Percentiles rank a stretch among this genome's conserved stretches.
Conservation (phyloP, 2,888 invertebrate genomes). For the Villa cingulata region DNA sequence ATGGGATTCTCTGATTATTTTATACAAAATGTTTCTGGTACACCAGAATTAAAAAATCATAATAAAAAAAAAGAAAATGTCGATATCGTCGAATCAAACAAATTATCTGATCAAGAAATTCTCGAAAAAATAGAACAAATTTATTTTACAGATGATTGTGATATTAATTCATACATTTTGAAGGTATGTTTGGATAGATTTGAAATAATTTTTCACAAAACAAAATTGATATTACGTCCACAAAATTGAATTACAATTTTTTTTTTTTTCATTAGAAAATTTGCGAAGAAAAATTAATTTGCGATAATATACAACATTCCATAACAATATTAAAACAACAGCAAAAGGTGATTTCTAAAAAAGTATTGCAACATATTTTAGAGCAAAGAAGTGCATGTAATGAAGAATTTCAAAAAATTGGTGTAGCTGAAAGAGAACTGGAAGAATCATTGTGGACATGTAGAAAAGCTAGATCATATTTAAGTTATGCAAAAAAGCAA, state of each 20-base stretch:
- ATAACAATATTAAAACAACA: slow-evolving; percentile 31
- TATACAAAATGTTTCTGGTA: slow-evolving; percentile 31
- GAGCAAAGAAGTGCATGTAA: slow-evolving; percentile 83
- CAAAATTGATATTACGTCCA: too few species aligned
- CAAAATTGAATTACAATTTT: too few species aligned
- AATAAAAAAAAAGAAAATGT: slow-evolving; percentile 7
- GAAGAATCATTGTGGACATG: slow-evolving; percentile 57
- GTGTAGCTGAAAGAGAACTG: slow-evolving; percentile 54
- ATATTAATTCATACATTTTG: slow-evolving; percentile 30
- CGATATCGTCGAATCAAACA: slow-evolving; percentile 16
- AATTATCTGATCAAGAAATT: slow-evolving; percentile 34
- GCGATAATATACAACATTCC: slow-evolving; percentile 27
- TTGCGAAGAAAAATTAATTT: slow-evolving; percentile 26
- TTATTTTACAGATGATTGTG: slow-evolving; percentile 28
- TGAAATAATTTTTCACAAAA: too few species aligned
- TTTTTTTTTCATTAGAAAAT: slow-evolving; percentile 23
- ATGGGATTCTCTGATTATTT: slow-evolving; percentile 37
- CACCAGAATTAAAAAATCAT: slow-evolving; percentile 20
- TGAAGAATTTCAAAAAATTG: slow-evolving; percentile 65
- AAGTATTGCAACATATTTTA: slow-evolving; percentile 81
- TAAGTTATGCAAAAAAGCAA: slow-evolving; percentile 64
- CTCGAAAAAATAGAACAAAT: slow-evolving; percentile 32
- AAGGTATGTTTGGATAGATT: too few species aligned
- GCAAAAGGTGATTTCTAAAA: slow-evolving; percentile 70
- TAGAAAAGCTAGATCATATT: slow-evolving; percentile 53